Conservation (phyloP, 2,797 vertebrate species). For the Manis crassicaudata region DNA sequence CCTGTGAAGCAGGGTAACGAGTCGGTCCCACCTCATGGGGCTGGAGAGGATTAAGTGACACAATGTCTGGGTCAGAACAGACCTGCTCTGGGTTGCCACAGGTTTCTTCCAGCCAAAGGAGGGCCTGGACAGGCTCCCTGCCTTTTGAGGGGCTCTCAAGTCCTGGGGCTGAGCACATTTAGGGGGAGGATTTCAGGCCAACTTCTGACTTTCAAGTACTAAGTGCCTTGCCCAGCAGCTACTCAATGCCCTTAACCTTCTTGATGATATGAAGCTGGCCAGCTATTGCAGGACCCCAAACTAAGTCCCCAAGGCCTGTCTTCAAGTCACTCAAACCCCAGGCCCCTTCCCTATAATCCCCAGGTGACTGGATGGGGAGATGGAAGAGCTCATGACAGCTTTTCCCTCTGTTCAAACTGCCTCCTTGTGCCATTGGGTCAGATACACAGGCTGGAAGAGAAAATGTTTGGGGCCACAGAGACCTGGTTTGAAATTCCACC, state of each 20-base stretch:
- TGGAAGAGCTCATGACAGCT: not conserved
- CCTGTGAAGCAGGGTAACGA: not conserved
- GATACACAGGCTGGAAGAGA: not conserved
- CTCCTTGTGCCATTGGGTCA: not conserved
- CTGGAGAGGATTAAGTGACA: not conserved
- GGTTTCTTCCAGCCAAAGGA: not conserved
- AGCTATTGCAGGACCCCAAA: not conserved
- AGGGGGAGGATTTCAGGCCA: slow-evolving; percentile 24
- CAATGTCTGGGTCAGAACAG: not conserved
- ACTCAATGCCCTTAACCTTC: slow-evolving; percentile 39
- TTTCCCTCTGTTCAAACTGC: not conserved
- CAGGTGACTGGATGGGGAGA: not conserved
- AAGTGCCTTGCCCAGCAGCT: not conserved
- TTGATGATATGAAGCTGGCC: not conserved
- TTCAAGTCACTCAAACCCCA: not conserved
- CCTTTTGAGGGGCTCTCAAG: slow-evolving; percentile 3
- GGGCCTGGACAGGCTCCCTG: not conserved
- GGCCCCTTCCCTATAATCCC: not conserved
- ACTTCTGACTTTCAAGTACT: slow-evolving; percentile 16
- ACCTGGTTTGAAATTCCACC: slow-evolving; percentile 52
- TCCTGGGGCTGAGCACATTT: not conserved
- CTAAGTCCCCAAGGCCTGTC: not conserved
- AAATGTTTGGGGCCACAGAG: slow-evolving; percentile 37
- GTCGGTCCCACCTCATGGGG: not conserved
- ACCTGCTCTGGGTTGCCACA: not conserved